Percentiles rank a stretch among this genome's conserved stretches.
phyloP scores from a whole-genome alignment of 1,140 invertebrate genomes.

The Tenebrio molitor region DNA sequence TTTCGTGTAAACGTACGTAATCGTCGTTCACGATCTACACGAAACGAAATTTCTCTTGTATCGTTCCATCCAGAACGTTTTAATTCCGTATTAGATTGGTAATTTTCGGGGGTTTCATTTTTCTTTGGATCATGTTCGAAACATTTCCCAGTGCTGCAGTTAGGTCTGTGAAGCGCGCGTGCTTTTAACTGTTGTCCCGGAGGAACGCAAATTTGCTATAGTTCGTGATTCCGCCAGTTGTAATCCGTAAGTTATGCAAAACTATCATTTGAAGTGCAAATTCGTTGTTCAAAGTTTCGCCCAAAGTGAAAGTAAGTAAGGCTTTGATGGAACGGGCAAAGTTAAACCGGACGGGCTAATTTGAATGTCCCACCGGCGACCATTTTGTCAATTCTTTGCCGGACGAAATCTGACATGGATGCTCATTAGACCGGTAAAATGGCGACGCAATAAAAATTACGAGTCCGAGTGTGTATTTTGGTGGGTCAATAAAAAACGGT shows the following conservation, averaged over 20 bases:
- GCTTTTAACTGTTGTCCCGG: constrained; percentile 30
- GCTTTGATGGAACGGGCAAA: background rate
- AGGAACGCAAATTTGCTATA: constrained; percentile 26
- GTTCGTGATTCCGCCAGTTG: constrained; percentile 23
- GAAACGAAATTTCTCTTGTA: background rate
- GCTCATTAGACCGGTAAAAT: too few relatives aligned
- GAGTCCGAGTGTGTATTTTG: background rate
- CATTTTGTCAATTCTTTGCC: background rate
- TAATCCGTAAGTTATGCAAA: constrained; percentile 37
- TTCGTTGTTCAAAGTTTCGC: constrained; percentile 21
- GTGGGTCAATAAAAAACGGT: constrained; percentile 8
- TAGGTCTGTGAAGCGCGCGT: background rate
- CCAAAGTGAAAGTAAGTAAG: constrained; percentile 12
- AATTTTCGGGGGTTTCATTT: background rate
- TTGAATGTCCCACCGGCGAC: background rate
- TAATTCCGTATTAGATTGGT: constrained; percentile 3
- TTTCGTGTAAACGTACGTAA: constrained; percentile 20
- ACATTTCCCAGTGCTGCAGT: constrained; percentile 7
- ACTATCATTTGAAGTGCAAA: constrained; percentile 39
- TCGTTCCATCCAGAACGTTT: constrained; percentile 1
- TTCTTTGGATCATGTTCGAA: background rate
- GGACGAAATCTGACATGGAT: too few relatives aligned
- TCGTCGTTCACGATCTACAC: constrained; percentile 11
- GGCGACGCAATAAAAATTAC: constrained; percentile 3
- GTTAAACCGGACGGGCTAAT: background rate